Evolutionary conservation across 2,113 vertebrate genomes (phyloP).

Genomic region (Tringa solitaria): DNA sequence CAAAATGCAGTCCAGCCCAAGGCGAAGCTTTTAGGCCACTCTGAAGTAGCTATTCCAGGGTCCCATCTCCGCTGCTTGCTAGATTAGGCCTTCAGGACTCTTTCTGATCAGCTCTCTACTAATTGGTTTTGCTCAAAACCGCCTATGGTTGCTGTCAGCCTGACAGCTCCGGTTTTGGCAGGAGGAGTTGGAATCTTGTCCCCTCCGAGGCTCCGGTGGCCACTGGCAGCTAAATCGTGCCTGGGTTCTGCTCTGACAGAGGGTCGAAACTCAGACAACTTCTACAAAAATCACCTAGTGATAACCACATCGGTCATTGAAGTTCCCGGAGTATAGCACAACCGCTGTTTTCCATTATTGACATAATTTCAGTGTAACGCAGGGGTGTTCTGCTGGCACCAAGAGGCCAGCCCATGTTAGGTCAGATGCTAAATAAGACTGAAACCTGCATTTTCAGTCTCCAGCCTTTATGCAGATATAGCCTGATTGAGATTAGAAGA

Average conservation of each 20-base stretch:
- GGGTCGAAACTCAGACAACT: background rate
- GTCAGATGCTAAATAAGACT: background rate
- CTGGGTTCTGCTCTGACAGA: background rate
- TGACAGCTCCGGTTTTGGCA: background rate
- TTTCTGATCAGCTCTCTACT: background rate
- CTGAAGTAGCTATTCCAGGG: background rate
- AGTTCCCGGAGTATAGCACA: background rate
- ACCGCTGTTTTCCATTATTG: background rate
- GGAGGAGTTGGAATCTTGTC: background rate
- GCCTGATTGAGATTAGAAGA: background rate
- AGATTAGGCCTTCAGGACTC: background rate
- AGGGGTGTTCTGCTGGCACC: fast-evolving
- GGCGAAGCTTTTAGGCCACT: background rate
- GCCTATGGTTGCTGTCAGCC: background rate
- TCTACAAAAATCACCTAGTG: background rate
- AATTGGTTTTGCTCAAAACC: background rate
- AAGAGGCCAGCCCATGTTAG: background rate
- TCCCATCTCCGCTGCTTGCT: background rate
- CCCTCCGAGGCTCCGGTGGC: background rate
- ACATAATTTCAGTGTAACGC: background rate
- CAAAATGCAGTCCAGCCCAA: background rate
- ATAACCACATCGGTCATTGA: background rate
- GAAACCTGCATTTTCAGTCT: background rate
- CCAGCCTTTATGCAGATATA: background rate
- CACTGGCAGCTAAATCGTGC: background rate